Evolutionary conservation across 2,888 invertebrate species (phyloP).

Genomic region (Hypercompe scribonia): DNA sequence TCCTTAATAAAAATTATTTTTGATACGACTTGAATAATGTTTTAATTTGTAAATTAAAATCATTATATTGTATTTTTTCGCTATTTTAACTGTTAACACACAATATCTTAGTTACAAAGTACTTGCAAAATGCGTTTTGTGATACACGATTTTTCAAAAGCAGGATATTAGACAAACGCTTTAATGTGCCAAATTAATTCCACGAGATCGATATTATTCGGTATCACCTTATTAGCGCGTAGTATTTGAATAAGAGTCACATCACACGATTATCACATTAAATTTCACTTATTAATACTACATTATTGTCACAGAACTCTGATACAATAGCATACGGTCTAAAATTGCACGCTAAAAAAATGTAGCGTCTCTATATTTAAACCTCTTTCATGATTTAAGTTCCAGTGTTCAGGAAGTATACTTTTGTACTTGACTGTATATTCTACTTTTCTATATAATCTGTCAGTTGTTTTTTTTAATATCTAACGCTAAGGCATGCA

Average conservation of each 20-base stretch:
- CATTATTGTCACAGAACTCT: not conserved
- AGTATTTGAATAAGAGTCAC: not conserved
- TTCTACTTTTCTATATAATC: not conserved
- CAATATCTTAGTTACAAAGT: not conserved
- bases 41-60: not conserved
- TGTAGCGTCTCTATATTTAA: not conserved
- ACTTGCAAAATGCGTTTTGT: not conserved
- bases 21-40: no score
- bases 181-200: not conserved
- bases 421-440: not conserved
- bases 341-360: not conserved
- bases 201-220: not conserved
- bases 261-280: not conserved
- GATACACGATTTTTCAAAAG: not conserved
- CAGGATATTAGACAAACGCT: not conserved
- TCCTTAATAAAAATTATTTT: no score
- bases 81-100: not conserved
- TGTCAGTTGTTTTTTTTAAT: not conserved
- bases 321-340: not conserved
- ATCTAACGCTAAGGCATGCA: not conserved
- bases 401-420: not conserved
- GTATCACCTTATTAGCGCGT: not conserved
- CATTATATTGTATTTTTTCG: not conserved
- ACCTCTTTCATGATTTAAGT: not conserved
- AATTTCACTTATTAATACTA: not conserved